Conservation (phyloP, 1,140 invertebrate species). For the Dendroctonus ponderosae region DNA sequence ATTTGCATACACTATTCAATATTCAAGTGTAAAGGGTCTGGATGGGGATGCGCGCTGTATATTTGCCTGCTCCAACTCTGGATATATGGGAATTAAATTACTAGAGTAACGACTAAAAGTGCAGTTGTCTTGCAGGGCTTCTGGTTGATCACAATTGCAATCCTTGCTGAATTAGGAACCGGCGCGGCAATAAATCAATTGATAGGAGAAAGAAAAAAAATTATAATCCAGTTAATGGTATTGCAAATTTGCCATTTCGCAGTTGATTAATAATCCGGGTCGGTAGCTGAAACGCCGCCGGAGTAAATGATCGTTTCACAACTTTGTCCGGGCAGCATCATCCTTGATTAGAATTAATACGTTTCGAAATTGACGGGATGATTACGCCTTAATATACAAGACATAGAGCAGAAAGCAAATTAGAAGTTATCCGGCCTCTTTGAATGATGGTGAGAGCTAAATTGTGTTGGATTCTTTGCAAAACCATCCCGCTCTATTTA, state of each 20-base stretch:
- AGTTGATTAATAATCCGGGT: constrained; percentile 15
- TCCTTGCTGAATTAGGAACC: constrained; percentile 1
- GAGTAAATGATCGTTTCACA: constrained; percentile 9
- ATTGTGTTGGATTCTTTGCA: no score
- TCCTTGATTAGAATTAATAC: constrained; percentile 16
- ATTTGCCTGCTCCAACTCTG: no score
- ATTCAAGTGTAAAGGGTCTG: constrained; percentile 1
- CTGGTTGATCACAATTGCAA: no score
- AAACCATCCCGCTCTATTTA: no score
- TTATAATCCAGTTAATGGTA: constrained; percentile 10
- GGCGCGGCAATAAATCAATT: constrained; percentile 9
- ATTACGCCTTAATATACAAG: background rate
- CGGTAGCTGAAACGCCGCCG: background rate
- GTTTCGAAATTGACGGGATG: constrained; percentile 12
- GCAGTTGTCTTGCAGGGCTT: no score
- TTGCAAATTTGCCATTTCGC: constrained; percentile 16
- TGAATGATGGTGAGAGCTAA: no score
- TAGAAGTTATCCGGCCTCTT: no score
- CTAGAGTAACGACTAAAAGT: no score
- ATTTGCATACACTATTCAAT: constrained; percentile 17
- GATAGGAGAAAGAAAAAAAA: background rate
- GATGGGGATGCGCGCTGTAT: no score
- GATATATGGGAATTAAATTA: no score
- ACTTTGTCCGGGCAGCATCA: constrained; percentile 4
- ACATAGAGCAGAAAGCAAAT: background rate